Conservation (phyloP, 1,140 invertebrate genomes). For the Meloidogyne hapla region DNA sequence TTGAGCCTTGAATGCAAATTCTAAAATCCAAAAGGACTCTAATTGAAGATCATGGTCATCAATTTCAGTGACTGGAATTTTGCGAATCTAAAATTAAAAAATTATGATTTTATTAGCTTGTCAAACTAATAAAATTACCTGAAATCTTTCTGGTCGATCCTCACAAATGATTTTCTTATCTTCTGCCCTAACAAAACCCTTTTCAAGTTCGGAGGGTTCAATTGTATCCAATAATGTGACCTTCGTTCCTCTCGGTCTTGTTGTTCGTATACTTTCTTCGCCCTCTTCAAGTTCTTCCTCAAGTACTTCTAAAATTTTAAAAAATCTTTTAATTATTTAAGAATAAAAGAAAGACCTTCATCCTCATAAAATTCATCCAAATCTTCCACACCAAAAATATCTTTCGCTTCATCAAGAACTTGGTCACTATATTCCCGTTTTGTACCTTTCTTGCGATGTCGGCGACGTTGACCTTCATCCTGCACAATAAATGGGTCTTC, state of each 20-base stretch:
- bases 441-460: slow-evolving; percentile 28
- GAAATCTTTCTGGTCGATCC: slow-evolving; percentile 68
- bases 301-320: slow-evolving; percentile 27
- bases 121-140: slow-evolving; percentile 37
- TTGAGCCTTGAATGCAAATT: slow-evolving; percentile 77
- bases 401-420: slow-evolving; percentile 93
- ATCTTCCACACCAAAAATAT: slow-evolving; percentile 80
- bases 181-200: slow-evolving; percentile 88
- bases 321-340: background rate
- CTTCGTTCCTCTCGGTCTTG: slow-evolving; percentile 28
- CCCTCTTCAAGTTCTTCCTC: slow-evolving; percentile 38
- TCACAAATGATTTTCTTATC: slow-evolving; percentile 78
- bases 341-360: slow-evolving; percentile 30
- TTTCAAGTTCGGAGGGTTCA: slow-evolving; percentile 92
- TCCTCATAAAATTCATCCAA: slow-evolving; percentile 42
- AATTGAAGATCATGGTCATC: slow-evolving; percentile 81
- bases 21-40: slow-evolving; percentile 96
- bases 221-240: slow-evolving; percentile 79
- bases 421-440: slow-evolving; percentile 65
- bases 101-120: background rate
- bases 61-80: slow-evolving; percentile 76
- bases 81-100: slow-evolving; percentile 77
- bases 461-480: slow-evolving; percentile 40
- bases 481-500: slow-evolving; percentile 51
- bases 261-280: slow-evolving; percentile 56